These are phyloP conservation scores for Caenorhabditis latens DNA, from an alignment of 1,140 invertebrate genomes.

Conservation along the genomic window DNA sequence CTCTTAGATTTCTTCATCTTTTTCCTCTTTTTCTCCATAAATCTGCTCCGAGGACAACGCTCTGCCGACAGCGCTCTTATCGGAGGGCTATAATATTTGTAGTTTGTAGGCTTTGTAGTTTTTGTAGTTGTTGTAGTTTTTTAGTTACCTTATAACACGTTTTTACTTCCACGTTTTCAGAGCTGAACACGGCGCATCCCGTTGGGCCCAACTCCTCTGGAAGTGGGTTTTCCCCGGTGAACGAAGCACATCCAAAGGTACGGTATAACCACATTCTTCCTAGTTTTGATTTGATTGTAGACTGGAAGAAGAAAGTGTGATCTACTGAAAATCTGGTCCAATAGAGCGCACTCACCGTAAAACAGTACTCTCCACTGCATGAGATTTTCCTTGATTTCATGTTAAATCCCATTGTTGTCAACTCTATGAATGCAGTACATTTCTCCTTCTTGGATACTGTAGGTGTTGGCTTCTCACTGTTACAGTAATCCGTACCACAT, in stretches of 20 bases:
- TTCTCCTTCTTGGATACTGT: constrained; percentile 69
- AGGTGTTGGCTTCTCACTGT: constrained; percentile 71
- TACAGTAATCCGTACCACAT: constrained; percentile 73
- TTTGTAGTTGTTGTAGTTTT: not conserved
- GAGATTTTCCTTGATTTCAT: constrained; percentile 64
- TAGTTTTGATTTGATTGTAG: constrained; percentile 70
- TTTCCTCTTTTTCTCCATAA: constrained; percentile 52
- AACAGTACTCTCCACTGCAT: constrained; percentile 75
- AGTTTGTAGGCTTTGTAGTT: not conserved
- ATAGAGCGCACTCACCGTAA: constrained; percentile 54
- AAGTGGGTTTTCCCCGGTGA: constrained; percentile 69
- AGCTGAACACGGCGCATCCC: constrained; percentile 73
- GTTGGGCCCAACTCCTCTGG: constrained; percentile 75
- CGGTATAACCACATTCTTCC: constrained; percentile 72
- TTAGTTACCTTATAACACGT: constrained; percentile 69
- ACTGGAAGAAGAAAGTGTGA: constrained; percentile 32
- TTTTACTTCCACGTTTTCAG: constrained; percentile 72
- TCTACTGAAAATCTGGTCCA: too few species aligned
- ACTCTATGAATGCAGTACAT: constrained; percentile 71
- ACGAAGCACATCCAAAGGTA: constrained; percentile 73
- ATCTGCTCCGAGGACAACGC: constrained; percentile 71
- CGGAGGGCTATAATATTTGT: constrained; percentile 66
- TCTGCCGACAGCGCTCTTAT: constrained; percentile 68
- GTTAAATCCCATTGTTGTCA: constrained; percentile 70
- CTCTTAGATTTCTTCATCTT: constrained; percentile 52